These are phyloP conservation scores for Struthio camelus DNA, from an alignment of 2,113 vertebrate species.

Conservation along the genomic window DNA sequence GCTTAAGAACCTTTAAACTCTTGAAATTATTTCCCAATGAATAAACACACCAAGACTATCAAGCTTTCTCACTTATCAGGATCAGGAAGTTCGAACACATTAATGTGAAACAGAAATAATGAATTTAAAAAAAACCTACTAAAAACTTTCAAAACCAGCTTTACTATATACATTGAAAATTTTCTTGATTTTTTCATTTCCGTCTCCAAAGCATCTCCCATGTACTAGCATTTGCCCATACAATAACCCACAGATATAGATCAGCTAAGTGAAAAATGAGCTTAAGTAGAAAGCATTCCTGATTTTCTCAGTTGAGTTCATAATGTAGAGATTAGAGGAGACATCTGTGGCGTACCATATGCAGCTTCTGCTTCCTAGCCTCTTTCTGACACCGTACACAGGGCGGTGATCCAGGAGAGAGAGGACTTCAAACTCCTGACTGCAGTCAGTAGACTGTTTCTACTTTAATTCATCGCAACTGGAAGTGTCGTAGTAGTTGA, in stretches of 20 bases:
- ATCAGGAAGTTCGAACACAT: background rate
- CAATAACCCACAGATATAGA: background rate
- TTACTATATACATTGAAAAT: background rate
- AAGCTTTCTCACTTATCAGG: background rate
- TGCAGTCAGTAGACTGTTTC: background rate
- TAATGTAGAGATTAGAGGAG: background rate
- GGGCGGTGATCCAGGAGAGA: background rate
- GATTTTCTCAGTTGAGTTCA: background rate
- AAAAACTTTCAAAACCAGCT: background rate
- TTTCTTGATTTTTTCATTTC: background rate
- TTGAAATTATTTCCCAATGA: background rate
- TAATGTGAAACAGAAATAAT: background rate
- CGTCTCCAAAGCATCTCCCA: background rate
- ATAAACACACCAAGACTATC: background rate
- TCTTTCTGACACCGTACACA: background rate
- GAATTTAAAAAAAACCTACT: background rate
- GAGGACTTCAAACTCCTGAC: background rate
- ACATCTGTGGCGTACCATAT: rapidly evolving
- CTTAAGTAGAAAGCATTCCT: background rate
- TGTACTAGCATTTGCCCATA: background rate
- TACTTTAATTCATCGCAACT: no score
- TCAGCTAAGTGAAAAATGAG: background rate
- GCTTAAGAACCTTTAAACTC: background rate
- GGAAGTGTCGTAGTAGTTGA: background rate
- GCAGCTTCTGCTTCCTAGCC: background rate